Conservation (phyloP, 2,797 vertebrate species). For the Microctenopoma lineatum region DNA sequence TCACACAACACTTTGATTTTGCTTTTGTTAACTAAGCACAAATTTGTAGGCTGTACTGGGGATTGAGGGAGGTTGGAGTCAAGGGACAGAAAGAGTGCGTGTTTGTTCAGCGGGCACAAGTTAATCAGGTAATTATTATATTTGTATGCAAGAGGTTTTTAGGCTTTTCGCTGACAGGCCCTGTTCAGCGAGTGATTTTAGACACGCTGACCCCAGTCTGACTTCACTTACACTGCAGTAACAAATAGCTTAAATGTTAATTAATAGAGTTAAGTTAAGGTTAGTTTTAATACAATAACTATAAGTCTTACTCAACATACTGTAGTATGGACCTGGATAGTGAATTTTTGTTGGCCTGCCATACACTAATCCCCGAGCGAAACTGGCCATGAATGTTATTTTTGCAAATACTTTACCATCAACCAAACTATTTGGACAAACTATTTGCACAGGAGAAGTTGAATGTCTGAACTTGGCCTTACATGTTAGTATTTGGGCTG, state of each 20-base stretch:
- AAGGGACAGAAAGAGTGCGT: constrained; percentile 33
- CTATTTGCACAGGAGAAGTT: too few species aligned
- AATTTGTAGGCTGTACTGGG: constrained; percentile 24
- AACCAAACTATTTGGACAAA: too few species aligned
- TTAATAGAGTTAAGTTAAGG: constrained; percentile 28
- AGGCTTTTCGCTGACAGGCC: background rate
- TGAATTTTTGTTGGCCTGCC: too few species aligned
- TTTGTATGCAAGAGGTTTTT: constrained; percentile 25
- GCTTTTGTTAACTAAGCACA: constrained; percentile 54
- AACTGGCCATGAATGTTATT: too few species aligned
- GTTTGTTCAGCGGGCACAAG: constrained; percentile 7
- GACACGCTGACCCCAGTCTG: constrained; percentile 14
- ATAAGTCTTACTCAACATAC: background rate
- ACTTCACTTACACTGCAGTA: constrained; percentile 1
- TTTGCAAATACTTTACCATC: too few species aligned
- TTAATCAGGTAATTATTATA: constrained; percentile 43
- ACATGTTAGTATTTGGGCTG: background rate
- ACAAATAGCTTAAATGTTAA: constrained; percentile 3
- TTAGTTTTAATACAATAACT: constrained; percentile 5
- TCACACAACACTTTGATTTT: constrained; percentile 64
- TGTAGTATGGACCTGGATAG: background rate
- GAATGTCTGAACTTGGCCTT: too few species aligned
- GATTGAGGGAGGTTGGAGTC: constrained; percentile 45
- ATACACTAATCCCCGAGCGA: too few species aligned
- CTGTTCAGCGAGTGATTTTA: constrained; percentile 14